Conservation (phyloP, 2,888 invertebrate genomes). For the Mesorhabditis sp. region DNA sequence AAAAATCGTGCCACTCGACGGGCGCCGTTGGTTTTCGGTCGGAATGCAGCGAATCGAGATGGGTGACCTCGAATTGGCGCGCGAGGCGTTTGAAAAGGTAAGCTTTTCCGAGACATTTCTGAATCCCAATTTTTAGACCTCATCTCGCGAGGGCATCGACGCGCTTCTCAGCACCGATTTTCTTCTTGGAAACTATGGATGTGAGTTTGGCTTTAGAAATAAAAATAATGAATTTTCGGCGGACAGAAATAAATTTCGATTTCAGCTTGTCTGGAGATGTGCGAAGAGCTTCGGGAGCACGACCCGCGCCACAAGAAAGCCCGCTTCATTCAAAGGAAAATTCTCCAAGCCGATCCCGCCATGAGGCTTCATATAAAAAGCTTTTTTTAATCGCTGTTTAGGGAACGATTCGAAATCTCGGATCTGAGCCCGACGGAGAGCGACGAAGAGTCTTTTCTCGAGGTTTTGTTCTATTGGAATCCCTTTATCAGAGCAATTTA, state of each 20-base stretch:
- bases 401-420: too few species aligned
- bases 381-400: too few species aligned
- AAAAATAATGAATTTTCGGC: constrained; percentile 9
- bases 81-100: constrained; percentile 21
- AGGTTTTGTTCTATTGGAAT: too few species aligned
- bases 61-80: constrained; percentile 28
- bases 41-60: constrained; percentile 24
- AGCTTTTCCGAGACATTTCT: constrained; percentile 17
- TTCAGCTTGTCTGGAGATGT: constrained; percentile 16
- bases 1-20: not conserved
- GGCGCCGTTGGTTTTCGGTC: constrained; percentile 23
- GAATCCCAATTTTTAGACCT: constrained; percentile 23
- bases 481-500: not conserved
- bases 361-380: too few species aligned
- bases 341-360: constrained; percentile 12
- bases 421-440: too few species aligned
- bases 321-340: constrained; percentile 24
- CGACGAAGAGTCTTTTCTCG: too few species aligned
- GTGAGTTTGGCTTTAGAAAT: constrained; percentile 9
- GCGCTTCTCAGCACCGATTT: constrained; percentile 8
- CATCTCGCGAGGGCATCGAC: not conserved
- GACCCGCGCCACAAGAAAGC: constrained; percentile 20
- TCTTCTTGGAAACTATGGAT: constrained; percentile 20
- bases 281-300: constrained; percentile 11
- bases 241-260: constrained; percentile 12